Conservation (phyloP, 37 sponge, comb jelly and placozoan genomes). For the Mnemiopsis leidyi region DNA sequence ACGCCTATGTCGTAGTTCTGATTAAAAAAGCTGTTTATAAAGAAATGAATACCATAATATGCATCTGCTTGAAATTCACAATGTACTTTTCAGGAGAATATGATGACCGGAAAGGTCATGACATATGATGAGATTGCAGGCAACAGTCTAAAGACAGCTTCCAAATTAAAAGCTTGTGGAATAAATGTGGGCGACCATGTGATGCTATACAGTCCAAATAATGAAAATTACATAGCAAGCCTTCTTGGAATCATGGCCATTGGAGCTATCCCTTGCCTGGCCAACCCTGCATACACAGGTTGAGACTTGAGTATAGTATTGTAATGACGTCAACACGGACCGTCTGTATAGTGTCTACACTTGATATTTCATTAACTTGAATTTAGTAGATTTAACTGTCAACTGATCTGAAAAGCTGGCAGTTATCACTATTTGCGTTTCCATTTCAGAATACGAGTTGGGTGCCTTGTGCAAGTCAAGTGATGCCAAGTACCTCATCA, state of each 20-base stretch:
- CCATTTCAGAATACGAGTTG: not conserved
- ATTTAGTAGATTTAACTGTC: too few species aligned
- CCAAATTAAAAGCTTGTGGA: not conserved
- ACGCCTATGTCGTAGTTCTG: too few species aligned
- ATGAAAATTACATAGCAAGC: not conserved
- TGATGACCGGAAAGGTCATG: not conserved
- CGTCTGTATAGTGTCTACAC: too few species aligned
- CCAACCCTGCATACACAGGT: slow-evolving; percentile 33
- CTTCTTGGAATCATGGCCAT: not conserved
- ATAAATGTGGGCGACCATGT: not conserved
- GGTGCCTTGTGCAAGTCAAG: not conserved
- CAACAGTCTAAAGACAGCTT: not conserved
- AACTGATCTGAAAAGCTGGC: too few species aligned
- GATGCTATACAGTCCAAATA: slow-evolving; percentile 8
- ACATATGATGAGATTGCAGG: not conserved
- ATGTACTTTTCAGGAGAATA: slow-evolving; percentile 15
- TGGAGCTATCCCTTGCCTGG: not conserved
- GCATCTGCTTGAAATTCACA: too few species aligned
- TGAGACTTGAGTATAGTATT: too few species aligned
- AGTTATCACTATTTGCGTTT: not conserved
- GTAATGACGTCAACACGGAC: too few species aligned
- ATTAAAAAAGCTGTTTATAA: too few species aligned
- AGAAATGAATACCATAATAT: too few species aligned
- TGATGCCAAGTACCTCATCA: not conserved
- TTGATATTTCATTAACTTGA: too few species aligned